Evolutionary conservation across 2,797 vertebrate species (phyloP).

Genomic region (Ibycter americanus): DNA sequence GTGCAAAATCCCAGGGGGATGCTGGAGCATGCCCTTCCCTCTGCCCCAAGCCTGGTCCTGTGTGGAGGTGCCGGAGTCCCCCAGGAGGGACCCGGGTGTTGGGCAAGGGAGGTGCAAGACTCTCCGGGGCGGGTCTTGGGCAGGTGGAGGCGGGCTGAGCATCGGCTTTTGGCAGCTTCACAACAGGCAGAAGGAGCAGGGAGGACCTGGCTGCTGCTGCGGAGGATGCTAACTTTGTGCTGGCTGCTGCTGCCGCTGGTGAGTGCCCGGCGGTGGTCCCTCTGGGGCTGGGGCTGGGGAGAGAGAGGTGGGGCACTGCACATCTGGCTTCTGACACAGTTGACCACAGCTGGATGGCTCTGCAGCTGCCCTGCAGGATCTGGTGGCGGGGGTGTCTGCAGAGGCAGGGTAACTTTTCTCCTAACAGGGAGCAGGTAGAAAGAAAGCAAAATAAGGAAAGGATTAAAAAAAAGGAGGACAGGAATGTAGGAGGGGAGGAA

Average conservation of each 20-base stretch:
- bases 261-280: background rate
- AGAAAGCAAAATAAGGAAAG: background rate
- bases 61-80: rapidly evolving
- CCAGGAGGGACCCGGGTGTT: background rate
- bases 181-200: background rate
- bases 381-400: rapidly evolving
- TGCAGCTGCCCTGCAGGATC: background rate
- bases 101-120: background rate
- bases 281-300: rapidly evolving
- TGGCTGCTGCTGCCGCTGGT: conserved; percentile 56
- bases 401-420: background rate
- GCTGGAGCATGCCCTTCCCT: background rate
- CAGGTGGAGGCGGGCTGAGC: conserved; percentile 24
- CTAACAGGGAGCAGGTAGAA: rapidly evolving
- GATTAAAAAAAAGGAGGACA: rapidly evolving
- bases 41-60: rapidly evolving
- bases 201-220: background rate
- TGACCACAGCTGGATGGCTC: background rate
- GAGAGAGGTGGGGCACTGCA: rapidly evolving
- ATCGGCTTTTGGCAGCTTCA: background rate
- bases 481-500: background rate
- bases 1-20: background rate
- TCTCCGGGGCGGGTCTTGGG: conserved; percentile 47
- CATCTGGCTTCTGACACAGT: background rate
- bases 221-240: conserved; percentile 51